A percentile compares a stretch with the other conserved stretches of the same genome.
phyloP scores from a whole-genome alignment of 2,888 invertebrate genomes.

The Macrophya annulata region DNA sequence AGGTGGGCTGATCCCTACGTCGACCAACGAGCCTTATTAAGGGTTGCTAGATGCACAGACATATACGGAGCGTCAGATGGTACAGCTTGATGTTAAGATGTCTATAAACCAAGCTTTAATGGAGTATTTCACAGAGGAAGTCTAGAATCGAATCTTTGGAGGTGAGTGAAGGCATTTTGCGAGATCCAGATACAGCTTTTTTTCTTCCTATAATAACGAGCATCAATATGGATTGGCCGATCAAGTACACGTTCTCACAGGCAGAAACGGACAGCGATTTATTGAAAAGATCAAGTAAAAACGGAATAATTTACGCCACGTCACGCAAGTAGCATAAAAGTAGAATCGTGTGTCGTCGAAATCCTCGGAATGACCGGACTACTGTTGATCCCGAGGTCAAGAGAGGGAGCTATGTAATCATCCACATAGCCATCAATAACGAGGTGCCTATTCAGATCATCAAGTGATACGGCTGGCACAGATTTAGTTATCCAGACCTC shows the following conservation, averaged over 20 bases:
- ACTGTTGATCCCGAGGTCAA: not conserved
- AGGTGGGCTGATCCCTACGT: not conserved
- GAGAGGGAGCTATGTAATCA: not conserved
- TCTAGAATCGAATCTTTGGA: too few relatives aligned
- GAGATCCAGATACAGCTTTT: too few relatives aligned
- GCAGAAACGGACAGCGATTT: slow-evolving; percentile 4
- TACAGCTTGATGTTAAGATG: too few relatives aligned
- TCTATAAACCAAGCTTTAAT: too few relatives aligned
- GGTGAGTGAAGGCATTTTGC: too few relatives aligned
- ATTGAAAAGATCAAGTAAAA: not conserved
- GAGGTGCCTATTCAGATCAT: too few relatives aligned
- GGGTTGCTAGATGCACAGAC: not conserved
- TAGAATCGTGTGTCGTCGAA: not conserved
- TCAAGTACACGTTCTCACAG: not conserved
- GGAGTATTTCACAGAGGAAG: too few relatives aligned
- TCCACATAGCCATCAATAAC: not conserved
- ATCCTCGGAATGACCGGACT: too few relatives aligned
- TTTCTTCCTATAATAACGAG: too few relatives aligned
- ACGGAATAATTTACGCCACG: not conserved
- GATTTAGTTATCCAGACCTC: not conserved
- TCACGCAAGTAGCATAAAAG: not conserved
- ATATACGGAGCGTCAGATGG: too few relatives aligned
- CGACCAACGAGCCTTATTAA: not conserved
- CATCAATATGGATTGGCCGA: not conserved
- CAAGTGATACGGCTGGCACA: too few relatives aligned